These are phyloP conservation scores for Hypotaenidia okinawae DNA, from an alignment of 2,797 vertebrate genomes.

Conservation along the genomic window DNA sequence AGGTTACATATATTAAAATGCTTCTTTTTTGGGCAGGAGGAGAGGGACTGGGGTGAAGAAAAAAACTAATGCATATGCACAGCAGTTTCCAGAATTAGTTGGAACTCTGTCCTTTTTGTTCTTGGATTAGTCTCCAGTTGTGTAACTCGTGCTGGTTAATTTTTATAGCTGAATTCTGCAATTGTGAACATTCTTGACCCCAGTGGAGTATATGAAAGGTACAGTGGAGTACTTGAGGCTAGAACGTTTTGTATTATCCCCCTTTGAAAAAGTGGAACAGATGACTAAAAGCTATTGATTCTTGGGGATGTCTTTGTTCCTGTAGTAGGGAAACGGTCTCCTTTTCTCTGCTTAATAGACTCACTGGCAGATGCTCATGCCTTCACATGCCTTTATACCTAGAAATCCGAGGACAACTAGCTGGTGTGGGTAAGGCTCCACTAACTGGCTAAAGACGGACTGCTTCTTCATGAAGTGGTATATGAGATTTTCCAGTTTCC, in stretches of 20 bases:
- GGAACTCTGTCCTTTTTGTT: not conserved
- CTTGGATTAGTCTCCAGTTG: not conserved
- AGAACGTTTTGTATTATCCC: not conserved
- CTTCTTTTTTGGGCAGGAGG: not conserved
- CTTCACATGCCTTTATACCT: not conserved
- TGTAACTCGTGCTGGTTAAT: not conserved
- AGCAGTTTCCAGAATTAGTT: not conserved
- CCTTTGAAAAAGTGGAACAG: not conserved
- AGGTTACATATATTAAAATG: not conserved
- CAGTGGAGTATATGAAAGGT: not conserved
- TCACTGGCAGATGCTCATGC: not conserved
- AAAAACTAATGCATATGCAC: not conserved
- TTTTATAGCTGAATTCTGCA: not conserved
- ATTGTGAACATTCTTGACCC: not conserved
- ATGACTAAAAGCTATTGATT: not conserved
- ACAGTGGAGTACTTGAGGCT: not conserved
- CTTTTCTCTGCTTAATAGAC: not conserved
- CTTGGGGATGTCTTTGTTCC: not conserved
- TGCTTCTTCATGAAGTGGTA: not conserved
- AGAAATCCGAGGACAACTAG: not conserved
- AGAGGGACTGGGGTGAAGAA: not conserved
- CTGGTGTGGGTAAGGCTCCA: not conserved
- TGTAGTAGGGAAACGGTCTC: not conserved
- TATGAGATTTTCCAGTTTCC: not conserved
- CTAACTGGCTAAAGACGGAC: not conserved